Evolutionary conservation across 2,888 invertebrate species (phyloP), one percentile per base, ranked within the genome.

Genomic region (Apodemia duryi): DNA sequence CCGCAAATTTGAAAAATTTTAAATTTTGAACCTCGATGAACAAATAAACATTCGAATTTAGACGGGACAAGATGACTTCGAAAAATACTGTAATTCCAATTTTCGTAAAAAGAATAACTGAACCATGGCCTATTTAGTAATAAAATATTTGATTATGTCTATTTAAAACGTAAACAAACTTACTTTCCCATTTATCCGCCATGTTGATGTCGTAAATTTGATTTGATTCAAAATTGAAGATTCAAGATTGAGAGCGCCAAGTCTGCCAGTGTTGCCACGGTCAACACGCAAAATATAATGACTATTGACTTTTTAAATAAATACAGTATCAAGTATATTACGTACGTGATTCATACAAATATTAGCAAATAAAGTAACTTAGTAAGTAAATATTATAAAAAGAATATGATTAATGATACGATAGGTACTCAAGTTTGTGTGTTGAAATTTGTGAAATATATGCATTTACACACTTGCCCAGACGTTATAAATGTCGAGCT

Each of bases 101-200:
- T 66, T 71, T 71, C 65, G 61, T 67, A 69, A 67, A 70, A 65
- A 66, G 68, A 69, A 69, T 67, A 61, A 67, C 52, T 63, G 61
- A 63, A 65, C 11, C 10, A 49, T 63, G 65, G 51, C 38, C 61
- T 21, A 46, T 43, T 35, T 49, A 61, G 62, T 63, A 52, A 68
- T 43, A 49, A 54, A 64, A 51, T 13, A 49, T 38, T 52, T 35
- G 61, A 65, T 65, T 66, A 68, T 71, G 46, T 49, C 62, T 66
- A 69, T 66, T 73, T 80, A 79, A 83, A 77, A 84, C 79, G 79
- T 80, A 87, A 89, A 88, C 80, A 89, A 92, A 94, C 95, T 95
- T 93, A 95, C 95, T 95, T 95, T 95, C 94, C 93, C 94, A 94
- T 93, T 94, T 93, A 93, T 95, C 95, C 94, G 95, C 95, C 95